Evolutionary conservation across 2,797 vertebrate genomes (phyloP).

Genomic region (Malacoctenus gilli): DNA sequence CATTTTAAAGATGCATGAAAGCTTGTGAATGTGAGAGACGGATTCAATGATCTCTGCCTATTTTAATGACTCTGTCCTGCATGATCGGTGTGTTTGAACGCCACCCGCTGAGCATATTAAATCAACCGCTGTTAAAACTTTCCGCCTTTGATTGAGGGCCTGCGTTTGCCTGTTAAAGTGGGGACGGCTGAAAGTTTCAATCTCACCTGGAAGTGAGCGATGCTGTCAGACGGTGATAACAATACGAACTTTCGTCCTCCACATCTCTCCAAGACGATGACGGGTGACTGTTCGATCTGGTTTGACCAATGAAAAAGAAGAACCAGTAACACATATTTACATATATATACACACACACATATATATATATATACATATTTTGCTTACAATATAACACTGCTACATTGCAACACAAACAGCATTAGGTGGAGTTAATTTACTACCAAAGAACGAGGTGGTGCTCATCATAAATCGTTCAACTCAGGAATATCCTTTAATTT

Average conservation of each 20-base stretch:
- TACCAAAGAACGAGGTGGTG: too few relatives aligned
- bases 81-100: conserved; percentile 24
- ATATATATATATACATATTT: too few relatives aligned
- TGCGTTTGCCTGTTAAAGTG: conserved; percentile 8
- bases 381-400: too few relatives aligned
- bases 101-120: conserved; percentile 7
- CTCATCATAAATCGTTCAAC: too few relatives aligned
- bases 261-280: conserved; percentile 24
- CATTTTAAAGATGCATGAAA: conserved; percentile 65
- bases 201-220: neutral
- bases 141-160: conserved; percentile 21
- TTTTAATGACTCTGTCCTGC: conserved; percentile 12
- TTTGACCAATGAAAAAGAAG: neutral
- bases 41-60: conserved; percentile 14
- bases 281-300: neutral
- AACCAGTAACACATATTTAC: neutral
- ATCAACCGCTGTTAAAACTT: conserved; percentile 6
- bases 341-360: too few relatives aligned
- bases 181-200: conserved; percentile 5
- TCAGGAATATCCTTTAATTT: too few relatives aligned
- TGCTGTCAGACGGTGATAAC: neutral
- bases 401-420: too few relatives aligned
- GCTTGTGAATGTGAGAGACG: conserved; percentile 1
- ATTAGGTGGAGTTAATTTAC: too few relatives aligned
- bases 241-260: conserved; percentile 4